These are phyloP conservation scores for Phengaris alcon DNA, from an alignment of 2,888 invertebrate species.

Conservation along the genomic window DNA sequence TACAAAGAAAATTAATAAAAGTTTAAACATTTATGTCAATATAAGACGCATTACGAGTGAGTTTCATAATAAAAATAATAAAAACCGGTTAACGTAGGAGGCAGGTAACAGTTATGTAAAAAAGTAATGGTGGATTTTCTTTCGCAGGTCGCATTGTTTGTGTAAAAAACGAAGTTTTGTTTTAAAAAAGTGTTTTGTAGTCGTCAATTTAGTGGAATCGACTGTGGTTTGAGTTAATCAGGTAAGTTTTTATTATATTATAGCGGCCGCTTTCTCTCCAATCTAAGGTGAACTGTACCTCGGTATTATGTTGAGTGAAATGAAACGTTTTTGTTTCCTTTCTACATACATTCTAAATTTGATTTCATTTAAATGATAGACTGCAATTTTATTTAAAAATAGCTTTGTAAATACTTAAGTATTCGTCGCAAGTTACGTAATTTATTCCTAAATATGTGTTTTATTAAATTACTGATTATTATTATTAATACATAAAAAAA, in stretches of 20 bases:
- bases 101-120: conserved; percentile 67
- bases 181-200: conserved; percentile 50
- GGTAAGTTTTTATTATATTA: conserved; percentile 52
- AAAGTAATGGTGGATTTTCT: conserved; percentile 52
- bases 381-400: background rate
- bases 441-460: background rate
- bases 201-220: conserved; percentile 53
- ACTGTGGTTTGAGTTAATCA: conserved; percentile 45
- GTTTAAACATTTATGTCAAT: conserved; percentile 20
- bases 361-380: conserved; percentile 15
- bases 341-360: conserved; percentile 26
- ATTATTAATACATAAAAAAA: background rate
- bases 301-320: conserved; percentile 33
- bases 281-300: conserved; percentile 22
- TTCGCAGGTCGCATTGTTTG: conserved; percentile 57
- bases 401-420: background rate
- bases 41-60: conserved; percentile 34
- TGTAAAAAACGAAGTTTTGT: conserved; percentile 50
- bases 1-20: conserved; percentile 18
- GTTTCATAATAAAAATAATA: conserved; percentile 32
- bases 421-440: background rate
- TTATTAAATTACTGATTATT: background rate
- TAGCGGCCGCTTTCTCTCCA: conserved; percentile 49
- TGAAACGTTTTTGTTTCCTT: conserved; percentile 33
- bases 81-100: conserved; percentile 58